Base-by-base conservation (phyloP, 2,888 invertebrate species). In the Elaeidobius kamerunicus region DNA sequence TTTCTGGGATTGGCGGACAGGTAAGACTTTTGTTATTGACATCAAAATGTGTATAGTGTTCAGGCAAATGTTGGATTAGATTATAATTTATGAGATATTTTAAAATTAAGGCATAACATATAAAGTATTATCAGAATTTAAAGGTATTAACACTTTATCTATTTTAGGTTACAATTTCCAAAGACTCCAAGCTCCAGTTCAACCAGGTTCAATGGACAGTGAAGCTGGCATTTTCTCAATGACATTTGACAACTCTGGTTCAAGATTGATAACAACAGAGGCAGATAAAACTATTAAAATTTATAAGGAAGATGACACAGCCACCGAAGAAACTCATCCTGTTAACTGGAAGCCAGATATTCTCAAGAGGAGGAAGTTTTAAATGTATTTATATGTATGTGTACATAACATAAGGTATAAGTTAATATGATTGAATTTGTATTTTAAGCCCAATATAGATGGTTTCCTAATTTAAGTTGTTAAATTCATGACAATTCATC, bases 211-310 rank as follows among this genome's bases (percentile, higher is more conserved):
- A 0, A 98, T 99, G 86, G 99, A 99, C 74, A 96, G 95, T 12
- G 99, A 99, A 73, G 92, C 96, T 14, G 99, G 99, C 34, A 89
- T 99, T 59, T 99, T 96, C 76, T 86, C 97, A 45, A 88, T 96
- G 82, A 86, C 85, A 1, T 99, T 91, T 73, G 99, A 99, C 74
- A 85, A 88, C 60, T 93, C 94, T n/a, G 95, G 96, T 17, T 86
- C 90, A 1, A 82, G 98, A 15, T 82, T 99, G 57, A 90, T 99
- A 61, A 96, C 98, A 0, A 91, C 93, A 0, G 99, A 99, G 73
- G 97, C 98, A 0, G 99, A 99, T 74, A 99, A 99, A 75, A 98
- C 98, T 1, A 93, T 99, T 63, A 99, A 99, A 79, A 89, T 99
- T 59, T 99, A 98, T 76, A 92, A 90, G 69, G 97, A 97, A 74